Percentiles rank a stretch among this genome's conserved stretches.
These are phyloP conservation scores for Tetragonula clypearis DNA, from an alignment of 1,140 invertebrate genomes.

Conservation along the genomic window DNA sequence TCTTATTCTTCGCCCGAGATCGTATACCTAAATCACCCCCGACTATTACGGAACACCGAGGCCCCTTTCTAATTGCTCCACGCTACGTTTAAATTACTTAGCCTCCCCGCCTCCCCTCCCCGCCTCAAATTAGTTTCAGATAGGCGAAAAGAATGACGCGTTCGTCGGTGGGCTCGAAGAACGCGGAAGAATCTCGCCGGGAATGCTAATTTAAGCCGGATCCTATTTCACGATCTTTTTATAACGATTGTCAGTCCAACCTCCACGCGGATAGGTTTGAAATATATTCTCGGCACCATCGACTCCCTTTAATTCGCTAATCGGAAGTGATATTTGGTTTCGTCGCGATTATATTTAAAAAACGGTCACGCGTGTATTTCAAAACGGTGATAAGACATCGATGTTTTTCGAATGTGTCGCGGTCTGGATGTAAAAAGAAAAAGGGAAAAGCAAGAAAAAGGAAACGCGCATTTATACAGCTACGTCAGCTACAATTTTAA, in stretches of 20 bases:
- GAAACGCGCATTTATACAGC: too few relatives aligned
- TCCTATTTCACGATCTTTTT: conserved; percentile 49
- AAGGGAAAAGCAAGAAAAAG: too few relatives aligned
- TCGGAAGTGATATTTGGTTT: background rate
- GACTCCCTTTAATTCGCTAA: background rate
- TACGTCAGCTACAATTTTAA: too few relatives aligned
- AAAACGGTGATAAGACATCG: background rate
- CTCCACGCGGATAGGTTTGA: background rate
- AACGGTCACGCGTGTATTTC: too few relatives aligned
- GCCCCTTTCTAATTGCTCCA: conserved; percentile 78
- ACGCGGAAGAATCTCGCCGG: conserved; percentile 69
- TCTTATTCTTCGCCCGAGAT: conserved; percentile 77
- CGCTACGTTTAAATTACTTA: conserved; percentile 80
- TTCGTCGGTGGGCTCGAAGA: conserved; percentile 63
- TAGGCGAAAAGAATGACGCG: conserved; percentile 79
- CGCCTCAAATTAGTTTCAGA: conserved; percentile 78
- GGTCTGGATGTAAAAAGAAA: too few relatives aligned
- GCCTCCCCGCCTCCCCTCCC: conserved; percentile 38
- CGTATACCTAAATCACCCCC: conserved; percentile 78
- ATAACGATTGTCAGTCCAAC: conserved; percentile 39
- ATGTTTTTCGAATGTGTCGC: background rate
- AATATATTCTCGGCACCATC: background rate
- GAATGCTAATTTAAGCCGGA: conserved; percentile 71
- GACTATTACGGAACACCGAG: conserved; percentile 68
- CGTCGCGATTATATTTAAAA: background rate